phyloP scores from a whole-genome alignment of 2,113 vertebrate genomes.

The Variabilichromis moorii region DNA sequence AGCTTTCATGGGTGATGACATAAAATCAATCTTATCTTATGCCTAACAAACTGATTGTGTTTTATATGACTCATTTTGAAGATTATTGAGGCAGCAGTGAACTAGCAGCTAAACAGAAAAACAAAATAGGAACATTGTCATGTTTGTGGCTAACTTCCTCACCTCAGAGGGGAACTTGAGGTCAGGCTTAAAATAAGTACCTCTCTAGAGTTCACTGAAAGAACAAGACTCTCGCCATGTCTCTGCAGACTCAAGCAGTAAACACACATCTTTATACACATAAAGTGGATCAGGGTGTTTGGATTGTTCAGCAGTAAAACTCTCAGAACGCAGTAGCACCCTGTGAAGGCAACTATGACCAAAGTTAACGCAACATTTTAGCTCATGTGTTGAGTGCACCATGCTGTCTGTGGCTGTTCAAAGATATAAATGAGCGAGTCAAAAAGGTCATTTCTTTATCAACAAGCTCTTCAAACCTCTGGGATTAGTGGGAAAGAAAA shows the following conservation, averaged over 20 bases:
- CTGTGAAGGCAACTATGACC: neutral
- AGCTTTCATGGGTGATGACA: neutral
- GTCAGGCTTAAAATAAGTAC: constrained; percentile 8
- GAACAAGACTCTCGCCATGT: neutral
- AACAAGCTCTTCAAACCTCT: neutral
- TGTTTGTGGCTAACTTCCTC: constrained; percentile 8
- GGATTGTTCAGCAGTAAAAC: neutral
- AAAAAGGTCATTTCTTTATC: neutral
- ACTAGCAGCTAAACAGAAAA: neutral
- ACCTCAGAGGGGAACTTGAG: neutral
- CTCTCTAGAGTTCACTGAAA: neutral
- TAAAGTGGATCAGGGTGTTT: neutral
- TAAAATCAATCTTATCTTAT: neutral
- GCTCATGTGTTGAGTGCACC: neutral
- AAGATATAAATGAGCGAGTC: neutral
- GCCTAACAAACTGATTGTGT: neutral
- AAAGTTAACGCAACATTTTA: neutral
- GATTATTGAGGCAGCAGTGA: neutral
- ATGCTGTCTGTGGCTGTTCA: neutral
- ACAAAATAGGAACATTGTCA: neutral
- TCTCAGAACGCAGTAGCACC: fast-evolving
- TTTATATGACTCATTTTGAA: neutral
- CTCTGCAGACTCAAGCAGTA: neutral
- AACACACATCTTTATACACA: neutral
- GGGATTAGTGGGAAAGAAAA: constrained; percentile 17